A percentile compares a stretch with the other conserved stretches of the same genome.
Evolutionary conservation across 2,797 vertebrate genomes (phyloP).

Genomic region (Pygocentrus nattereri): DNA sequence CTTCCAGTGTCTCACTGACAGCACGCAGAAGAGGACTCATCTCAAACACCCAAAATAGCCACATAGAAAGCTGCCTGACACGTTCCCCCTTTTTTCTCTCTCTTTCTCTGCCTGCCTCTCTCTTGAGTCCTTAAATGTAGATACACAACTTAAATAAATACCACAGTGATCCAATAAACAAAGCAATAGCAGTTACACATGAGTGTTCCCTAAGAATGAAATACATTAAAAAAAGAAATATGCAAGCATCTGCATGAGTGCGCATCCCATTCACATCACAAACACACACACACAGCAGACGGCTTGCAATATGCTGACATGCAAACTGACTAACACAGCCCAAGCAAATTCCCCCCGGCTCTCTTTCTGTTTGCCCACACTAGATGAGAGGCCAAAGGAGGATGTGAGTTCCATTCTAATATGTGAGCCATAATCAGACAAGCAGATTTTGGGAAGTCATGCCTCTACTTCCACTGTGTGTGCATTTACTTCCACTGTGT

Average conservation of each 20-base stretch:
- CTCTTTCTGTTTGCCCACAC: slow-evolving; percentile 26
- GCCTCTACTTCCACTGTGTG: not conserved
- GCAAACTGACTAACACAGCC: slow-evolving; percentile 12
- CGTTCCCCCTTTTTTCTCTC: slow-evolving; percentile 1
- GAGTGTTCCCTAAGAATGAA: not conserved
- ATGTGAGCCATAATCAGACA: slow-evolving; percentile 27
- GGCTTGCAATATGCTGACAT: slow-evolving; percentile 41
- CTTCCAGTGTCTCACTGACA: slow-evolving; percentile 26
- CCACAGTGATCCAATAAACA: not conserved
- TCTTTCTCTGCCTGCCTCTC: not conserved
- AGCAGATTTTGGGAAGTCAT: not conserved
- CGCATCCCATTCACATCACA: not conserved
- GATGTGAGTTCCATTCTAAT: slow-evolving; percentile 37
- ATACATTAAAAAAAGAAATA: not conserved
- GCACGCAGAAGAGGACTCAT: slow-evolving; percentile 34
- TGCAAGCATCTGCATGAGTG: slow-evolving; percentile 4
- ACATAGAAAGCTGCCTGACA: not conserved
- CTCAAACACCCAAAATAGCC: slow-evolving; percentile 38
- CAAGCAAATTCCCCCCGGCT: slow-evolving; percentile 29
- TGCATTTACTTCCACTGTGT: slow-evolving; percentile 10
- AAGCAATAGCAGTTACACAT: not conserved
- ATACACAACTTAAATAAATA: not conserved
- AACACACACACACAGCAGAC: slow-evolving; percentile 21
- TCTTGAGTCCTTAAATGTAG: slow-evolving; percentile 13
- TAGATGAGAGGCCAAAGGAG: slow-evolving; percentile 12